Evolutionary conservation across 1,140 invertebrate genomes (phyloP), one percentile per base, ranked within the genome.

Genomic region (Halictus rubicundus): DNA sequence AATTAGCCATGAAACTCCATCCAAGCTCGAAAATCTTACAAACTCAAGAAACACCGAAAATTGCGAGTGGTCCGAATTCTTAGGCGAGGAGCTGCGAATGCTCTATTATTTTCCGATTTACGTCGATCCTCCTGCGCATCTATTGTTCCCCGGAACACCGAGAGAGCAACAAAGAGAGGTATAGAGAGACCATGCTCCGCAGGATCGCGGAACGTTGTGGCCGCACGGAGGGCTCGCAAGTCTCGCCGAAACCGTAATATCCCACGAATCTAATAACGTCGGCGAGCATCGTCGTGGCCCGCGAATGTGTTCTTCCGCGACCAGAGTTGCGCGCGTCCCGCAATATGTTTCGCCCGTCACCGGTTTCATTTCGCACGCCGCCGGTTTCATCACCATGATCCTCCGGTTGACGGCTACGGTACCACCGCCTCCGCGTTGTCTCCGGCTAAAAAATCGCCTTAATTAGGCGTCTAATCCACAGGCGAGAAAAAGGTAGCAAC

Each of bases 381-480:
- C 21, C 42, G 21, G 9, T 52, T 27, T 59, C 54, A 42, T 42
- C 57, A 52, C 19, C 19, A 21, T 42, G 27, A 6, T 57, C 54
- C 54, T 2, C 21, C 54, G 0, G 54, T 7, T 21, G 6, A 57
- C 6, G 21, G 54, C 21, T 10, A 60, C 59, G 14, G 25, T 14
- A 16, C 10, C 12, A 16, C 25, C 21, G 3, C 14, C 27, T 63
- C 25, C 0, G 19, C n/a, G 21, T 19, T 54, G 70, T 27, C 37
- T 7, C 10, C n/a, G 52, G 23, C 19, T 66, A 46, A 68, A 76
- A 76, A 76, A 42, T 76, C 61, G 12, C 49, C 3, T 12, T 68
- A 76, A 76, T 76, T 59, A 59, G 32, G 37, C 42, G 57, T 42
- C 49, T 21, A n/a, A 7, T 0, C 42, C 21, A 42, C 39, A 19